Conservation (phyloP, 2,888 invertebrate species). For the Troides oblongomaculatus region DNA sequence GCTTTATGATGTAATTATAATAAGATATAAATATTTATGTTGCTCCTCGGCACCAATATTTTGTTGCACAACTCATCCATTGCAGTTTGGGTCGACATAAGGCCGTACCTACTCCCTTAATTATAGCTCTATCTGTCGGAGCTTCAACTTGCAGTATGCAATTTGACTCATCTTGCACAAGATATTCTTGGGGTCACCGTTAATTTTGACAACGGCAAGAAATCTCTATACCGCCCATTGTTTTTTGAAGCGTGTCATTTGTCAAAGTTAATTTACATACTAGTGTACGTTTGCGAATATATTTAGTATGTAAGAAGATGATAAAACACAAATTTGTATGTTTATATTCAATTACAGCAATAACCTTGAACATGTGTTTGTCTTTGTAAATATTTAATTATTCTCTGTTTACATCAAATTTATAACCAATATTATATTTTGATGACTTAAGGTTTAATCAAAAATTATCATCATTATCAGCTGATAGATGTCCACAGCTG, state of each 20-base stretch:
- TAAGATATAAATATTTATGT: conserved; percentile 23
- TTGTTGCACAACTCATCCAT: conserved; percentile 20
- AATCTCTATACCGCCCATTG: conserved; percentile 9
- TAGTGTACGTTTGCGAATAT: neutral
- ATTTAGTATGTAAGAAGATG: neutral
- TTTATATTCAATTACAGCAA: too few species aligned
- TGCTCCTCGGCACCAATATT: conserved; percentile 4
- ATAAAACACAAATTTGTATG: too few species aligned
- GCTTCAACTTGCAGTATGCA: conserved; percentile 21
- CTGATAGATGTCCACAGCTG: too few species aligned
- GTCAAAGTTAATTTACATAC: conserved; percentile 13
- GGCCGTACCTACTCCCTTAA: conserved; percentile 34
- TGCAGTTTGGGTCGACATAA: conserved; percentile 19
- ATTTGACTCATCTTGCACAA: conserved; percentile 30
- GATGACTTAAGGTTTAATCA: too few species aligned
- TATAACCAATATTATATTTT: too few species aligned
- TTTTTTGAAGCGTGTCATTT: conserved; percentile 17
- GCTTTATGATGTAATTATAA: conserved; percentile 11
- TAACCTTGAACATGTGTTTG: too few species aligned
- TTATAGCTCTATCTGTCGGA: conserved; percentile 36
- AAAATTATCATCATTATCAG: too few species aligned
- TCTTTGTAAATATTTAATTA: too few species aligned
- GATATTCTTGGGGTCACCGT: conserved; percentile 16
- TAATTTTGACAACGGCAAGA: conserved; percentile 26
- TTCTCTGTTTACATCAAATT: too few species aligned